Evolutionary conservation across 2,113 vertebrate genomes (phyloP).

Genomic region (Nycticebus coucang): DNA sequence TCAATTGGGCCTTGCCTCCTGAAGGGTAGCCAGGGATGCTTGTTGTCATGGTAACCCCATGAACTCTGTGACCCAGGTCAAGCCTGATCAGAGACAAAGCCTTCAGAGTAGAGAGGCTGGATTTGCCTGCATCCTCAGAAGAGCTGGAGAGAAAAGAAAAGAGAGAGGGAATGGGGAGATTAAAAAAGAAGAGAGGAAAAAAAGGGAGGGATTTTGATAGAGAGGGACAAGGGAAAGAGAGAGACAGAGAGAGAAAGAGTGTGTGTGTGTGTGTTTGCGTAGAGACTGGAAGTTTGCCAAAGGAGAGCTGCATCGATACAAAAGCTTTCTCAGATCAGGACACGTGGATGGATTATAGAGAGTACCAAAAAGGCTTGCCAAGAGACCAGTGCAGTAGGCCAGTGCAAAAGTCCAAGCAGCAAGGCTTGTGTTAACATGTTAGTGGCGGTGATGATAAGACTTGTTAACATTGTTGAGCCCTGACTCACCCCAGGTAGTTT

Average conservation of each 20-base stretch:
- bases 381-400: rapidly evolving
- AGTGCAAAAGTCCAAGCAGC: background rate
- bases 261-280: background rate
- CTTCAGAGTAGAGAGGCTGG: slow-evolving; percentile 28
- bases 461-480: background rate
- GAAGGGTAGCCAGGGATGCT: slow-evolving; percentile 67
- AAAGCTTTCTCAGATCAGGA: background rate
- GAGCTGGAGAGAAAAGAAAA: background rate
- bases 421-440: background rate
- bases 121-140: slow-evolving; percentile 33
- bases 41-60: slow-evolving; percentile 78
- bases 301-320: background rate
- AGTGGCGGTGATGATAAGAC: background rate
- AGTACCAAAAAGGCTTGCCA: background rate
- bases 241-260: background rate
- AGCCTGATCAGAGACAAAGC: slow-evolving; percentile 69
- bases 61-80: slow-evolving; percentile 65
- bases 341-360: background rate
- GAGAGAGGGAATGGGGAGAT: background rate
- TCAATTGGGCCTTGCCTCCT: slow-evolving; percentile 68
- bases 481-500: background rate
- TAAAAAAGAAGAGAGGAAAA: background rate
- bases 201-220: background rate
- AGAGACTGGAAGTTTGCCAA: background rate
- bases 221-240: background rate